Evolutionary conservation across 2,113 vertebrate genomes (phyloP).

Genomic region (Oxyura jamaicensis): DNA sequence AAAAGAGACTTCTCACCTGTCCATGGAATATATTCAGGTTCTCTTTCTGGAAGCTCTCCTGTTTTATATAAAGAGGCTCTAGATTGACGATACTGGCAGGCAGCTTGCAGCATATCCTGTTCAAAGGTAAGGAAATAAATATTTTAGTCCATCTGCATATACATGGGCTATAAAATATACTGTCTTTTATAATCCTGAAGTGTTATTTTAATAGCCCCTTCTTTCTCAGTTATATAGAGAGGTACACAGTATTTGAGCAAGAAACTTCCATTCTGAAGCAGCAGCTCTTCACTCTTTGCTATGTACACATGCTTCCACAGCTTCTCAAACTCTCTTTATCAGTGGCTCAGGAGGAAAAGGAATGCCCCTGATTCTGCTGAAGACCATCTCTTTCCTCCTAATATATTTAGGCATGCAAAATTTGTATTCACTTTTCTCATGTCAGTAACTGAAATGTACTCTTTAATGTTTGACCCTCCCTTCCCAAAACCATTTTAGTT

Average conservation of each 20-base stretch:
- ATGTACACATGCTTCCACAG: accelerated
- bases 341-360: background rate
- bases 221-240: background rate
- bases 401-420: background rate
- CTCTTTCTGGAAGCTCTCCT: conserved; percentile 76
- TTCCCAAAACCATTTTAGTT: background rate
- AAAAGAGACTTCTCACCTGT: conserved; percentile 82
- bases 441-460: background rate
- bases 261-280: background rate
- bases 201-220: background rate
- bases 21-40: conserved; percentile 94
- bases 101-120: conserved; percentile 92
- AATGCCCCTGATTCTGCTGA: background rate
- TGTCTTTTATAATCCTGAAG: background rate
- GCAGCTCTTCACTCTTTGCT: background rate
- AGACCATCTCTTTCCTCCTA: background rate
- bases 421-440: background rate
- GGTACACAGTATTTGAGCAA: background rate
- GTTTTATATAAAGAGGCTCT: conserved; percentile 85
- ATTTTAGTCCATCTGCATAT: background rate
- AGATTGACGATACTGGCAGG: conserved; percentile 88
- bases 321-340: background rate
- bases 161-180: background rate
- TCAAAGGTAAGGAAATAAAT: background rate
- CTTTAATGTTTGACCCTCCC: background rate